Percentiles rank a stretch among this genome's conserved stretches.
Evolutionary conservation across 2,797 vertebrate genomes (phyloP).

Genomic region (Microcaecilia unicolor): DNA sequence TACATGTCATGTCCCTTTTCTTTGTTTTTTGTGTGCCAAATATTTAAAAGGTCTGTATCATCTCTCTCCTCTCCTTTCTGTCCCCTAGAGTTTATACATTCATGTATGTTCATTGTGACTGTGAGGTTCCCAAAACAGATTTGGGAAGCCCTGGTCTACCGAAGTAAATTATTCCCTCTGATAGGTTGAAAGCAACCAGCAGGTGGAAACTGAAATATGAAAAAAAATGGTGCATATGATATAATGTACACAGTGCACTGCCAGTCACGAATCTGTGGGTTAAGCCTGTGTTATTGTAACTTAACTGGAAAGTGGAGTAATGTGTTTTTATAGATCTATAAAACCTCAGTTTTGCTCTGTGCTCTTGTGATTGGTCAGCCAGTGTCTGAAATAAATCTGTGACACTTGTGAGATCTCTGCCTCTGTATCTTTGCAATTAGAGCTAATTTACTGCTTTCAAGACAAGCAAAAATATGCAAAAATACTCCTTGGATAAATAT

Average conservation of each 20-base stretch:
- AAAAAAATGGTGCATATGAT: no score
- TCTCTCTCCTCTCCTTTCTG: no score
- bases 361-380: constrained; percentile 13
- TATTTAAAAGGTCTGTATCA: no score
- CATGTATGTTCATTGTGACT: no score
- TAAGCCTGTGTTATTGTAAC: constrained; percentile 23
- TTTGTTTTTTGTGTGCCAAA: no score
- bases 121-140: no score
- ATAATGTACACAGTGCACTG: constrained; percentile 6
- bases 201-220: no score
- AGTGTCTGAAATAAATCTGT: constrained; percentile 48
- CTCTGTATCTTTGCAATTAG: constrained; percentile 56
- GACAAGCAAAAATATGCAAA: constrained; percentile 37
- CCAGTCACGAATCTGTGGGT: constrained; percentile 4
- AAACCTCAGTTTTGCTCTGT: constrained; percentile 44
- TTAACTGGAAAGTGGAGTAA: constrained; percentile 25
- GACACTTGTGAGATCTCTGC: constrained; percentile 43
- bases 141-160: no score
- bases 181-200: constrained; percentile 5
- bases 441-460: constrained; percentile 61
- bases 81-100: not conserved
- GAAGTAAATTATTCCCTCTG: no score
- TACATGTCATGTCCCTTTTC: no score
- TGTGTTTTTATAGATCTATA: constrained; percentile 45
- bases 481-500: constrained; percentile 55